Percentiles rank a stretch among this genome's conserved stretches.
phyloP scores from a whole-genome alignment of 2,113 vertebrate species.

The Chaetodon auriga region DNA sequence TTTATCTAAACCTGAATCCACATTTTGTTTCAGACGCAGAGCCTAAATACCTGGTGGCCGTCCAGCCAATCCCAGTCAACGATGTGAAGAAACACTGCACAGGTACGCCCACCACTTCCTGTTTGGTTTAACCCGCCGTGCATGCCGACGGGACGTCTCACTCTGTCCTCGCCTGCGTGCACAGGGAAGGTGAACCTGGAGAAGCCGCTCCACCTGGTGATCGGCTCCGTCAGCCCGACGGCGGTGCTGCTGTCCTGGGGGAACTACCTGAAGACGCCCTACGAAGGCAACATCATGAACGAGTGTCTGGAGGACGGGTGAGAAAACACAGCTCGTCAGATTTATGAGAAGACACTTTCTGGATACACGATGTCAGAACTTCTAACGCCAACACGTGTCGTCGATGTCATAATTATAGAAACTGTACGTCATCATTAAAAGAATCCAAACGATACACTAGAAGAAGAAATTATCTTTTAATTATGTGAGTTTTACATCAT shows the following conservation, averaged over 20 bases:
- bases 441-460: too few species aligned
- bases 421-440: too few species aligned
- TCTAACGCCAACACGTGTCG: too few species aligned
- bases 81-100: conserved; percentile 93
- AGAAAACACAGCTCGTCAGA: neutral
- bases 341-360: too few species aligned
- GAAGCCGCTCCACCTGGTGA: conserved; percentile 92
- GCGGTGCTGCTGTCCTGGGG: conserved; percentile 96
- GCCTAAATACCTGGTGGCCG: conserved; percentile 92
- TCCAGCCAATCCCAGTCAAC: conserved; percentile 88
- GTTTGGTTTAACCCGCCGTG: neutral
- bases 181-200: conserved; percentile 89
- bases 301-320: conserved; percentile 94
- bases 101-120: conserved; percentile 78
- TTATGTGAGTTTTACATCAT: too few species aligned
- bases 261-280: conserved; percentile 89
- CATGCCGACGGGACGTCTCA: neutral
- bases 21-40: conserved; percentile 88
- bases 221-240: conserved; percentile 91
- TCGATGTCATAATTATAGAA: too few species aligned
- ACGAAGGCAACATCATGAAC: conserved; percentile 89
- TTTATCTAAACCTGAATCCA: neutral
- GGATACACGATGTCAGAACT: neutral
- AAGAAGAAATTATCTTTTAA: too few species aligned
- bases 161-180: neutral